Base-by-base conservation (phyloP, 2,113 vertebrate genomes). In the Strix uralensis region DNA sequence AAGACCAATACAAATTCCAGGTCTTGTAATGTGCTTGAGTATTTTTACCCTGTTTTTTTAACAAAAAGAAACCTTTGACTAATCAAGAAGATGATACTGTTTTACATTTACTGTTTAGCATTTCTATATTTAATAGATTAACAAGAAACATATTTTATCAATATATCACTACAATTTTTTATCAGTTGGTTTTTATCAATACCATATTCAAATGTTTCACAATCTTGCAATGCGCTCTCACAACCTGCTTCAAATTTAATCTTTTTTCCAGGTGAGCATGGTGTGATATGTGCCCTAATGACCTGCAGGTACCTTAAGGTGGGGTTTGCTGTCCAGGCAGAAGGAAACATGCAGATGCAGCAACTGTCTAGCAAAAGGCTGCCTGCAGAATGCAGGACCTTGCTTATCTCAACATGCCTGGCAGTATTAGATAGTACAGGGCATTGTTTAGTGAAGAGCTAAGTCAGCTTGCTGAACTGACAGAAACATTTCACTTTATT, bases 251-350 rank as follows among this genome's bases (percentile, higher is more conserved):
- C 30, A 57, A 15, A n/a, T 51, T 36, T 57, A 1, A 3, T 58
- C 11, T 59, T 26, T n/a, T 6, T 55, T 74, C 29, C 16, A 67
- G 40, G 5, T 36, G 18, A 17, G 29, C 17, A 29, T 14, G 34
- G 34, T 0, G 0, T 21, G 17, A 51, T 22, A 3, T 40, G 40
- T 51, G 40, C 15, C 44, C 22, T 11, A 30, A n/a, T 4, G 25
- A 44, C 55, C 22, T 49, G 51, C 47, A 57, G 21, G 7, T 54
- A 12, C 29, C 46, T 51, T 18, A 36, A 40, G 10, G 21, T 46
- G n/a, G 19, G 11, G 40, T 46, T 29, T 61, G 34, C 54, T 38
- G 22, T 44, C 71, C 23, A 13, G 38, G 20, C 23, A 44, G 34
- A 42, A 52, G 36, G 74, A 58, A 51, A 47, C 9, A 6, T 0